Base-by-base conservation (phyloP, 2,797 vertebrate species). In the Eptatretus atami region DNA sequence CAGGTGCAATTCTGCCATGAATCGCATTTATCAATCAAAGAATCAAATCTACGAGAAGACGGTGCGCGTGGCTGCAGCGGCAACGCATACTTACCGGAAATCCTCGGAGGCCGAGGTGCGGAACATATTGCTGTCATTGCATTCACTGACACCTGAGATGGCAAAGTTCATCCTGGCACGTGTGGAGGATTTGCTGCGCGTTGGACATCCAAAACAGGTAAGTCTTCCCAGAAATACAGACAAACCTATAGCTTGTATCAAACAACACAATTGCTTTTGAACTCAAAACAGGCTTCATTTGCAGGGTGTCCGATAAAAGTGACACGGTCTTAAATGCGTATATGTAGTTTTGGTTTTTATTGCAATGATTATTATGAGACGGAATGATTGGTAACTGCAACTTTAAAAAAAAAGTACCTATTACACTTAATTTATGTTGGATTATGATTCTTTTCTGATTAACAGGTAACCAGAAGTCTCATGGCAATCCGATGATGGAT, bases 11-110 rank as follows among this genome's bases (percentile, higher is more conserved):
- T 70, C 69, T 70, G 76, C 78, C 2, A 79, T 95, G 74, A 94
- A 83, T 75, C 80, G 86, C 67, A 79, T 99, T 69, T 99, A 96
- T 69, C 92, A n/a, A 99, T 70, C 90, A 99, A 76, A 96, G 82
- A 76, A 12, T 11, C 77, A 74, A 63, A 71, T 93, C 65, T 85
- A 90, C 0, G 87, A 94, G 71, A 95, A 95, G 73, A 90, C 83
- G 0, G 80, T 90, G 63, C 74, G 90, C 54, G 80, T 80, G 1
- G 76, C 82, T 0, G 92, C 90, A 0, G 88, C 87, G 9, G 76
- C n/a, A 83, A 14, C 75, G 92, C 69, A 80, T 99, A 69, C 73
- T 99, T 67, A 78, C 77, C 68, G 84, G 75, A 69, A 74, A 81
- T 52, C 92, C 1, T 80, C 90, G 0, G 81, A 81, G 74, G 82